These are phyloP conservation scores for Montipora capitata DNA, from an alignment of 92 coral and sea anemone genomes.

Conservation along the genomic window DNA sequence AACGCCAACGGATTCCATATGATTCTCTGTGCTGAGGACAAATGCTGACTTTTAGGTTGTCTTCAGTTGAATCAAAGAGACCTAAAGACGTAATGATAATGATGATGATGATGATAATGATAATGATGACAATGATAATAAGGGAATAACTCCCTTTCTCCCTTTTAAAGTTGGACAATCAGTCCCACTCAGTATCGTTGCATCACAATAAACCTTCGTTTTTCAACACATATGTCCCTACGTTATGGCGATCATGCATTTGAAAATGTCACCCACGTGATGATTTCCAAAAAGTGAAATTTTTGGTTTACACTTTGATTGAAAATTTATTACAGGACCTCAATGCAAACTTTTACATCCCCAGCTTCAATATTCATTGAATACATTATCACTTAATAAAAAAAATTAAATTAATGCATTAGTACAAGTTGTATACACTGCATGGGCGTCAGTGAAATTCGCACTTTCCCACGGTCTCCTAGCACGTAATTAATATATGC, in stretches of 20 bases:
- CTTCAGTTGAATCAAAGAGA: slow-evolving; percentile 36
- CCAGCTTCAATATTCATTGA: slow-evolving; percentile 8
- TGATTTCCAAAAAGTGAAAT: slow-evolving; percentile 1
- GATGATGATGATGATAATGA: too few species aligned
- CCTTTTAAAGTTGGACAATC: slow-evolving; percentile 38
- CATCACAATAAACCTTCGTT: neutral
- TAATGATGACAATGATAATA: slow-evolving; percentile 17
- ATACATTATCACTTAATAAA: neutral
- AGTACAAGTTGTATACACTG: slow-evolving; percentile 16
- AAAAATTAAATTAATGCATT: neutral
- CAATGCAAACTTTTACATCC: neutral
- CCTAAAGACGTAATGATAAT: slow-evolving; percentile 6
- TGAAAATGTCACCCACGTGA: neutral
- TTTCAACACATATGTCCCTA: slow-evolving; percentile 9
- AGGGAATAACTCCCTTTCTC: slow-evolving; percentile 43
- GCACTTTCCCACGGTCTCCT: slow-evolving; percentile 38
- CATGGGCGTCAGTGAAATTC: slow-evolving; percentile 8
- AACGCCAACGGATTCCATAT: slow-evolving; percentile 39
- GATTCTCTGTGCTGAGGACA: slow-evolving; percentile 37
- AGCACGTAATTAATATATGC: slow-evolving; percentile 29
- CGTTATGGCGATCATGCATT: slow-evolving; percentile 4
- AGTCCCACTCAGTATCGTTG: slow-evolving; percentile 6
- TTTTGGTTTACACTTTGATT: neutral
- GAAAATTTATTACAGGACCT: slow-evolving; percentile 1
- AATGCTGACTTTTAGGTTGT: slow-evolving; percentile 40